phyloP scores from a whole-genome alignment of 2,888 invertebrate species.

The Drosophila aldrichi region DNA sequence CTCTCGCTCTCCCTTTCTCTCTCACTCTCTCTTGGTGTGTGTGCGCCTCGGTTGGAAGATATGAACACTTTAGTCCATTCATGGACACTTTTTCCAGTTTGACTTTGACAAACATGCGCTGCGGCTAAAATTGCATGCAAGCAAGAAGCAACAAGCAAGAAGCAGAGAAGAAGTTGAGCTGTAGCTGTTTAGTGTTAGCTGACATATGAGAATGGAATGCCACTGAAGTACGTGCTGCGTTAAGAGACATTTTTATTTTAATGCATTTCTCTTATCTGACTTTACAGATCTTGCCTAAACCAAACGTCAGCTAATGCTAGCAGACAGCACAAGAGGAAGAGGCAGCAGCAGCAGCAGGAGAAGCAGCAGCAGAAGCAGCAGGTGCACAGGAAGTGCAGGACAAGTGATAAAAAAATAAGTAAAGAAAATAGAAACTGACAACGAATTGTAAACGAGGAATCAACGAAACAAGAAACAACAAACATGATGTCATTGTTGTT shows the following conservation, averaged over 20 bases:
- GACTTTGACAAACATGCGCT: slow-evolving; percentile 61
- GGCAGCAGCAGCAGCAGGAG: slow-evolving; percentile 44
- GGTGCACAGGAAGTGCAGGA: slow-evolving; percentile 67
- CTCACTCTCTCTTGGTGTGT: slow-evolving; percentile 10
- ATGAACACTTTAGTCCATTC: slow-evolving; percentile 73
- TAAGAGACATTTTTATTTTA: slow-evolving; percentile 51
- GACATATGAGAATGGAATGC: slow-evolving; percentile 40
- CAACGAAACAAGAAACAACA: slow-evolving; percentile 9
- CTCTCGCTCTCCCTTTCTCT: background rate
- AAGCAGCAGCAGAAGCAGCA: slow-evolving; percentile 54
- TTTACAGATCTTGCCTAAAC: slow-evolving; percentile 64
- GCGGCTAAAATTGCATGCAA: slow-evolving; percentile 53
- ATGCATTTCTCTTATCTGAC: slow-evolving; percentile 70
- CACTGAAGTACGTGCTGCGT: slow-evolving; percentile 30
- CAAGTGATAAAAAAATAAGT: slow-evolving; percentile 22
- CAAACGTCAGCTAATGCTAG: slow-evolving; percentile 68
- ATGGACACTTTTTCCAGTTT: slow-evolving; percentile 61
- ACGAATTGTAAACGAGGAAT: slow-evolving; percentile 63
- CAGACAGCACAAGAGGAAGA: slow-evolving; percentile 21
- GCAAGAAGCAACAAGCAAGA: background rate
- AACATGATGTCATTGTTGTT: slow-evolving; percentile 62
- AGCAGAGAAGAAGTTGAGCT: slow-evolving; percentile 6
- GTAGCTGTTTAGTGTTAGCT: background rate
- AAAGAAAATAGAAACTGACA: slow-evolving; percentile 53
- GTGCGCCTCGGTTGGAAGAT: slow-evolving; percentile 52